A percentile compares a stretch with the other conserved stretches of the same genome.
Conservation (phyloP, 2,113 vertebrate species). For the Strigops habroptila region DNA sequence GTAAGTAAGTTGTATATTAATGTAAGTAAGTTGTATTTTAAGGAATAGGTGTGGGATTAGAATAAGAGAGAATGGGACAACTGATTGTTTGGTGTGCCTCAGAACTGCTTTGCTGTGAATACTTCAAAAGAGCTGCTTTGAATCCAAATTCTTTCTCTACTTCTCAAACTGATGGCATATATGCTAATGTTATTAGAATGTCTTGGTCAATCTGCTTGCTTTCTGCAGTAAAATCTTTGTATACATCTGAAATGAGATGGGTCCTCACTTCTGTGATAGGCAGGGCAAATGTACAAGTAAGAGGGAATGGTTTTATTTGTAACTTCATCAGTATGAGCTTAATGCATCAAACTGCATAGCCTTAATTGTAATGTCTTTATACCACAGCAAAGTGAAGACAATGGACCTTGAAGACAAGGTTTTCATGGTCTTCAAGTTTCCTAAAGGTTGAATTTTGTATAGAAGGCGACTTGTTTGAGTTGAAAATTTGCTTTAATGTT, state of each 20-base stretch:
- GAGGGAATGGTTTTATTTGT: neutral
- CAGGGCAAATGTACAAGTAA: neutral
- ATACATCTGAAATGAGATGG: neutral
- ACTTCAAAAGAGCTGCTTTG: neutral
- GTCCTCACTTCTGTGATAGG: neutral
- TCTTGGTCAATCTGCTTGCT: neutral
- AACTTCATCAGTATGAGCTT: neutral
- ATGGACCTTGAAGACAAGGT: neutral
- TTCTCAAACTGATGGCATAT: neutral
- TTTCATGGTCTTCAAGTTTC: neutral
- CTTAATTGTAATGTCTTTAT: neutral
- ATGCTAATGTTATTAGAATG: neutral
- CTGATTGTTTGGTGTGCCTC: neutral
- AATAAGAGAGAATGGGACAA: neutral
- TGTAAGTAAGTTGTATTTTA: neutral
- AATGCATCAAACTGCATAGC: neutral
- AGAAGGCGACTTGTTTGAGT: neutral
- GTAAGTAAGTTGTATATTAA: neutral
- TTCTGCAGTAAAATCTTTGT: neutral
- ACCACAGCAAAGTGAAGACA: neutral
- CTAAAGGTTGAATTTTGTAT: neutral
- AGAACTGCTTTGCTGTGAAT: neutral
- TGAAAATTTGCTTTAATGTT: neutral
- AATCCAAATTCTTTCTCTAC: neutral
- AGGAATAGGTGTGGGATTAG: neutral